Evolutionary conservation across 2,888 invertebrate genomes (phyloP).

Genomic region (Tuberolachnus salignus): DNA sequence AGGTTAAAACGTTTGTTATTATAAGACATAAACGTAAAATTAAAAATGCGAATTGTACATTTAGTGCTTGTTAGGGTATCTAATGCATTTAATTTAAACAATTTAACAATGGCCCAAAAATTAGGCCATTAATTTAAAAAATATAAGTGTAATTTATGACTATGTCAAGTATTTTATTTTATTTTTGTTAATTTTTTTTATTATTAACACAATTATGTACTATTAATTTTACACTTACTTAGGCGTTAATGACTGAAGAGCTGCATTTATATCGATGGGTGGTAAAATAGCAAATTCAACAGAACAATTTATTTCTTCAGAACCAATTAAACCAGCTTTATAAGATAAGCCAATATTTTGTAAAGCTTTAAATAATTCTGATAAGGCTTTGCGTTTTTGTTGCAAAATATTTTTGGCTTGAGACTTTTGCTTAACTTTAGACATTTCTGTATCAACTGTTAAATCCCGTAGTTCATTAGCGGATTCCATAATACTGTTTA

Average conservation of each 20-base stretch:
- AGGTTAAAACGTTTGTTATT: too few species aligned
- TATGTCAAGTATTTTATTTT: too few species aligned
- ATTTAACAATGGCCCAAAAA: too few species aligned
- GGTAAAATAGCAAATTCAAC: slow-evolving; percentile 63
- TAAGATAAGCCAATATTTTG: slow-evolving; percentile 79
- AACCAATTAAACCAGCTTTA: slow-evolving; percentile 71
- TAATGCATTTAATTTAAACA: slow-evolving; percentile 59
- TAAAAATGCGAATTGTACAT: too few species aligned
- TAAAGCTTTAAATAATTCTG: slow-evolving; percentile 84
- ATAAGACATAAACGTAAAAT: too few species aligned
- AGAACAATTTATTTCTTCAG: slow-evolving; percentile 59
- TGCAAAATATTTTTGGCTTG: slow-evolving; percentile 81
- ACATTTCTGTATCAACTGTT: slow-evolving; percentile 65
- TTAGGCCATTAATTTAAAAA: too few species aligned
- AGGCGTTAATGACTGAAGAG: slow-evolving; percentile 66
- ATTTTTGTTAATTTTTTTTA: too few species aligned
- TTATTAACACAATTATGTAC: too few species aligned
- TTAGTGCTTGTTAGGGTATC: too few species aligned
- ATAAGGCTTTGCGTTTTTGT: slow-evolving; percentile 82
- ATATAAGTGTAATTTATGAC: too few species aligned
- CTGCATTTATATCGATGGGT: slow-evolving; percentile 74
- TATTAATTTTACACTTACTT: slow-evolving; percentile 59
- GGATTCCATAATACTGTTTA: slow-evolving; percentile 33
- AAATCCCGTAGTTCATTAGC: slow-evolving; percentile 42
- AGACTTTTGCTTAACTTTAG: slow-evolving; percentile 77